Base-by-base conservation (phyloP, 2,113 vertebrate species). In the Poecile atricapillus region DNA sequence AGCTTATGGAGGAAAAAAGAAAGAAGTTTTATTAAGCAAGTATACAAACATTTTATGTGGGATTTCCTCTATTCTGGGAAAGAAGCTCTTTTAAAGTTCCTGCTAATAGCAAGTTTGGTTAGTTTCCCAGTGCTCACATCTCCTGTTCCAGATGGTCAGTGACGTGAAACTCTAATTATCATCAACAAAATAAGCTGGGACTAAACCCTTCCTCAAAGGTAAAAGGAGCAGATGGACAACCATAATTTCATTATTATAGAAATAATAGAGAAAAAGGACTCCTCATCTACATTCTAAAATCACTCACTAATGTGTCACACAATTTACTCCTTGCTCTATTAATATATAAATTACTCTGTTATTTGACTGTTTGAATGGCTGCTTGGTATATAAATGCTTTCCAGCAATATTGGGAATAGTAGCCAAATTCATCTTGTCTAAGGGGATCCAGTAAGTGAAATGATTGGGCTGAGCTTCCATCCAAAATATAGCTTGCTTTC, bases 181-280 rank as follows among this genome's bases (percentile, higher is more conserved):
- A 87, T 95, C 87, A 84, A 60, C 67, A 94, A 94, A 94, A 93
- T 92, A 95, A 90, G 80, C 90, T 95, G 88, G 64, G 90, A 80
- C 80, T 96, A 94, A 97, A 90, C 64, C 76, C 83, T 93, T 65
- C 68, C 93, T 96, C 88, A 97, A 92, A 96, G 92, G 92, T 96
- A 96, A 93, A 96, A 88, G 88, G 85, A 96, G 83, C 92, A 97
- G 96, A 97, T 93, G 92, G 93, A 85, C 85, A 96, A 74, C 67
- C 11, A 52, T 88, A 88, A 95, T 89, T 77, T 96, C 56, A 74
- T 96, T 96, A 95, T 68, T 93, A 75, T 5, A 92, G 85, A 83
- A 96, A 95, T 92, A 93, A 92, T 77, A 94, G 67, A 65, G 65
- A 37, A 70, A 94, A 82, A 78, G n/a, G 23, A 71, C 82, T 93